These are phyloP conservation scores for Bellardia pandia DNA, from an alignment of 2,888 invertebrate species.

Conservation along the genomic window DNA sequence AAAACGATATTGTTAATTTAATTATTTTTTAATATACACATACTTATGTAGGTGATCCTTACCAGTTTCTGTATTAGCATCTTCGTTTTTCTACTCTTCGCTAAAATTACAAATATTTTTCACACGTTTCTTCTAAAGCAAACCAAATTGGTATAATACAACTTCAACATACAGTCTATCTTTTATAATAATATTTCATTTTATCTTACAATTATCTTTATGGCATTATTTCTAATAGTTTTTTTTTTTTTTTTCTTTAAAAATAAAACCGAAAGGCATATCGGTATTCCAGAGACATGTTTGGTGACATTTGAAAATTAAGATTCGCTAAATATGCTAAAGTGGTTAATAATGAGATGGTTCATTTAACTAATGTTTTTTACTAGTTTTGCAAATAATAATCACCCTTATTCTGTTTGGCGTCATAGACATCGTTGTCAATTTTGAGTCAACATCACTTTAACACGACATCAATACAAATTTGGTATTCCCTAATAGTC, in stretches of 20 bases:
- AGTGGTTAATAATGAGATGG: not conserved
- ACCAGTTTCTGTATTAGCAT: slow-evolving; percentile 28
- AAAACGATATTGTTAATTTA: not conserved
- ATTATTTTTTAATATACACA: no score
- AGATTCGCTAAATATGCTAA: not conserved
- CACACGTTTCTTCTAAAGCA: not conserved
- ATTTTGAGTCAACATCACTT: no score
- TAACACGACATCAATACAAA: no score
- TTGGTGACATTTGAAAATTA: not conserved
- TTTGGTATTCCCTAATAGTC: no score
- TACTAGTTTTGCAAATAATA: no score
- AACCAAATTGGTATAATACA: not conserved
- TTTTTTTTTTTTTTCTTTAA: not conserved
- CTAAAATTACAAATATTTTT: not conserved
- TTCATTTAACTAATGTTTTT: no score
- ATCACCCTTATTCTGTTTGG: no score
- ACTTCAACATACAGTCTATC: not conserved
- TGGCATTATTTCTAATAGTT: slow-evolving; percentile 11
- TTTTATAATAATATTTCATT: slow-evolving; percentile 16
- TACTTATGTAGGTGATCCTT: not conserved
- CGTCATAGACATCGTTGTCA: no score
- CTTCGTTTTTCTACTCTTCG: slow-evolving; percentile 4
- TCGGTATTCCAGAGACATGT: not conserved
- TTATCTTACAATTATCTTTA: slow-evolving; percentile 46
- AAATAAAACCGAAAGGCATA: not conserved